phyloP scores from a whole-genome alignment of 2,113 vertebrate genomes.

The Grantiella picta region DNA sequence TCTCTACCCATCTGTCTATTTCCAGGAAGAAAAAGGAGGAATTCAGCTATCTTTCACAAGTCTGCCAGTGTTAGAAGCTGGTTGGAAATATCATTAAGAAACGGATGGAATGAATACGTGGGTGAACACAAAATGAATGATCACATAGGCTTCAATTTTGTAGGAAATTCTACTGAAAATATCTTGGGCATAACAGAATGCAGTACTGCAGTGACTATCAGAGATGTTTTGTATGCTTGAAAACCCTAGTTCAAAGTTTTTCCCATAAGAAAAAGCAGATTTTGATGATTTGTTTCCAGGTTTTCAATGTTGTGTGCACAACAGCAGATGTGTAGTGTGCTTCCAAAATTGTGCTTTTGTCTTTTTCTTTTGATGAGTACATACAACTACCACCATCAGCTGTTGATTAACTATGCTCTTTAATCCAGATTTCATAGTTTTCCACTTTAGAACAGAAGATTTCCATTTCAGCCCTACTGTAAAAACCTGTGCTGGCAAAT shows the following conservation, averaged over 20 bases:
- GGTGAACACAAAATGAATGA: neutral
- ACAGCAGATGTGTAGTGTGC: neutral
- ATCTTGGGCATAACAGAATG: neutral
- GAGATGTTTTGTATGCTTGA: neutral
- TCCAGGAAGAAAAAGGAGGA: neutral
- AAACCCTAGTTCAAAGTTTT: neutral
- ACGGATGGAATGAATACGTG: neutral
- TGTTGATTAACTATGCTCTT: neutral
- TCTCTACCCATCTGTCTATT: conserved; percentile 37
- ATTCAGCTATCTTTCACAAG: neutral
- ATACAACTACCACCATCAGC: neutral
- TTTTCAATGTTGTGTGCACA: neutral
- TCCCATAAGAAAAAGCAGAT: neutral
- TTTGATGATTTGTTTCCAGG: neutral
- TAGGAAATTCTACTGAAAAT: neutral
- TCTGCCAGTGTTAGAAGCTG: neutral
- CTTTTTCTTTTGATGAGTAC: neutral
- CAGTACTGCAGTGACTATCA: neutral
- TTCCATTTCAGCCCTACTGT: neutral
- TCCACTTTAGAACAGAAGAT: neutral
- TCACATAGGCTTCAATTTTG: neutral
- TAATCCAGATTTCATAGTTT: neutral
- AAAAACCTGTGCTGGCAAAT: neutral
- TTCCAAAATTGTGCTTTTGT: neutral
- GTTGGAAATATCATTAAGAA: neutral